phyloP scores from a whole-genome alignment of 2,888 invertebrate genomes.

The Amblyteles armatorius region DNA sequence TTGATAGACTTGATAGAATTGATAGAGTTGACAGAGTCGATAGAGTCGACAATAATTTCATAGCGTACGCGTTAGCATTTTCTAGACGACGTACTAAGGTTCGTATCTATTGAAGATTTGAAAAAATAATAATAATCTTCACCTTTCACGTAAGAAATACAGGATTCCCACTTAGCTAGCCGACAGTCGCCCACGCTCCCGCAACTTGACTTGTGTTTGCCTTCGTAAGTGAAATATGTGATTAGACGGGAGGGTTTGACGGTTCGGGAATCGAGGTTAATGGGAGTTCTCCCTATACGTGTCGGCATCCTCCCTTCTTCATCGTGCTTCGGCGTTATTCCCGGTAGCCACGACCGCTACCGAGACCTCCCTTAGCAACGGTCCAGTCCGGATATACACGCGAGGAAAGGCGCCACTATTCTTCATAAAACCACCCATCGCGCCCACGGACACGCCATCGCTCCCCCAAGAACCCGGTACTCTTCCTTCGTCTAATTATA shows the following conservation, averaged over 20 bases:
- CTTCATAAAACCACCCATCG: conserved; percentile 64
- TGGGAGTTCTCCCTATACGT: conserved; percentile 53
- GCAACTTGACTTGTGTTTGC: conserved; percentile 19
- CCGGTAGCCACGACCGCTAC: conserved; percentile 36
- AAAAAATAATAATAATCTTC: too few relatives aligned
- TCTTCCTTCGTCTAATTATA: conserved; percentile 12
- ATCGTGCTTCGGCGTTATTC: conserved; percentile 14
- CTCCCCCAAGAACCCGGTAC: background rate
- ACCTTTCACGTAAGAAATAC: too few relatives aligned
- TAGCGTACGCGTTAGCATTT: too few relatives aligned
- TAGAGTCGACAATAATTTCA: too few relatives aligned
- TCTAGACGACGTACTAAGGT: too few relatives aligned
- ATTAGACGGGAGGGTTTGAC: conserved; percentile 56
- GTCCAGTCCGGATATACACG: conserved; percentile 68
- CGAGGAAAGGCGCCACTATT: conserved; percentile 75
- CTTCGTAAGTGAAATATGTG: conserved; percentile 46
- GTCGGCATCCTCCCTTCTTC: conserved; percentile 48
- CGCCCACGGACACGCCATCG: conserved; percentile 20
- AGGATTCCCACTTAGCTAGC: too few relatives aligned
- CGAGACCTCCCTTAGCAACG: conserved; percentile 73
- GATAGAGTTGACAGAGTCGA: too few relatives aligned
- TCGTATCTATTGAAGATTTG: too few relatives aligned
- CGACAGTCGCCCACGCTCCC: too few relatives aligned
- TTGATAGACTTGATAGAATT: too few relatives aligned
- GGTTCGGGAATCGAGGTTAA: conserved; percentile 68